A percentile compares a stretch with the other conserved stretches of the same genome.
Conservation (phyloP, 1,140 invertebrate genomes). For the Drosophila santomea region DNA sequence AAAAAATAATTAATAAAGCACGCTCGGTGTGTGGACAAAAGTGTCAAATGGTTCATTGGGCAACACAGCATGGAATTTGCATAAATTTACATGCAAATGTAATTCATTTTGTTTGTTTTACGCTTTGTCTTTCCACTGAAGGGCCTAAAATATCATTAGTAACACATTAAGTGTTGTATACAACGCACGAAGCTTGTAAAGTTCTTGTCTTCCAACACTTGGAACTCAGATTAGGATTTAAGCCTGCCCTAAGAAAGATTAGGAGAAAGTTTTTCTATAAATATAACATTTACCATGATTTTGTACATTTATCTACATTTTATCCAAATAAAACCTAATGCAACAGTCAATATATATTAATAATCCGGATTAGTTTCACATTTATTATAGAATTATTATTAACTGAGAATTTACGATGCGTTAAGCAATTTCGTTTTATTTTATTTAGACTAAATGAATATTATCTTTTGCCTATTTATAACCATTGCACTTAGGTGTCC, state of each 20-base stretch:
- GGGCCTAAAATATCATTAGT: constrained; percentile 53
- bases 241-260: neutral
- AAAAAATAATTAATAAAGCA: constrained; percentile 79
- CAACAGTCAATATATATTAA: neutral
- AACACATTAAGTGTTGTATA: constrained; percentile 38
- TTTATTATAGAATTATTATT: neutral
- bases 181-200: constrained; percentile 34
- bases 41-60: constrained; percentile 75
- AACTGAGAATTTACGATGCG: constrained; percentile 2
- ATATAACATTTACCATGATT: neutral
- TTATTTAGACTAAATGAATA: neutral
- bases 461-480: neutral
- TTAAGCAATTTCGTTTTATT: neutral
- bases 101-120: constrained; percentile 46
- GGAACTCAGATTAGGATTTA: constrained; percentile 5
- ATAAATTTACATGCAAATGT: constrained; percentile 72
- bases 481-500: neutral
- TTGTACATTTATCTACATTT: neutral
- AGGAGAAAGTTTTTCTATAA: constrained; percentile 19
- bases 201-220: constrained; percentile 45
- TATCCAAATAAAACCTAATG: neutral
- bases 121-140: constrained; percentile 15
- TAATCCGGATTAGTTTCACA: too few species aligned
- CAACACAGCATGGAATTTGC: constrained; percentile 76
- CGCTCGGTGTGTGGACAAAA: constrained; percentile 71